These are phyloP conservation scores for Morelia viridis DNA, from an alignment of 2,797 vertebrate species.

Conservation along the genomic window DNA sequence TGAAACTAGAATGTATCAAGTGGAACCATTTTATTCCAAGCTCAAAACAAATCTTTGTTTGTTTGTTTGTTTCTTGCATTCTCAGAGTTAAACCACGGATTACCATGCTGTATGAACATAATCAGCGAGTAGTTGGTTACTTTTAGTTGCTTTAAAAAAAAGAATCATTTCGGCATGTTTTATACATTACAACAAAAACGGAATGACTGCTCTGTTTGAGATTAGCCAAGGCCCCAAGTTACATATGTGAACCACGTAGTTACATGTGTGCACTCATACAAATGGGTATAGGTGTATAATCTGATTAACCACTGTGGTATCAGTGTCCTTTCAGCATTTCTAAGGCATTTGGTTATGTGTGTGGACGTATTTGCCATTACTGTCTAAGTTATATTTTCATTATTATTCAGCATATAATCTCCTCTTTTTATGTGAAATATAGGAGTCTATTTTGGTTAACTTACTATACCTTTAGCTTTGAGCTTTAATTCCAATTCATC, in stretches of 20 bases:
- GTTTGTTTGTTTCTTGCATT: neutral
- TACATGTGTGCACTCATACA: neutral
- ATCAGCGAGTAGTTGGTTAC: neutral
- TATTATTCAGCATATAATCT: neutral
- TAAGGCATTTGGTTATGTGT: neutral
- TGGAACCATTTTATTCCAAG: neutral
- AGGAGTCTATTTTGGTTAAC: neutral
- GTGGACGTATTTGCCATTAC: neutral
- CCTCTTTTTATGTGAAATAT: conserved; percentile 1
- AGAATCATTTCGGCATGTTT: neutral
- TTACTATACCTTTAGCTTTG: conserved; percentile 3
- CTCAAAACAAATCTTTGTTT: neutral
- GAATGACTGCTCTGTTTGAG: neutral
- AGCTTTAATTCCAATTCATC: conserved; percentile 21
- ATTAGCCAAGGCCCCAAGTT: neutral
- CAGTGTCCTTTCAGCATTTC: neutral
- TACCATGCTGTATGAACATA: neutral
- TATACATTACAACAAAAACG: neutral
- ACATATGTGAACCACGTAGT: neutral
- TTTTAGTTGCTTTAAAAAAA: neutral
- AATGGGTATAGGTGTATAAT: neutral
- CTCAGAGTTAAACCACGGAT: neutral
- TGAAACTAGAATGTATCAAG: neutral
- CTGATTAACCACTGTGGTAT: neutral
- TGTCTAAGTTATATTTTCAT: neutral